Evolutionary conservation across 2,888 invertebrate genomes (phyloP), one percentile per base, ranked within the genome.

Genomic region (Ceraclea dissimilis): DNA sequence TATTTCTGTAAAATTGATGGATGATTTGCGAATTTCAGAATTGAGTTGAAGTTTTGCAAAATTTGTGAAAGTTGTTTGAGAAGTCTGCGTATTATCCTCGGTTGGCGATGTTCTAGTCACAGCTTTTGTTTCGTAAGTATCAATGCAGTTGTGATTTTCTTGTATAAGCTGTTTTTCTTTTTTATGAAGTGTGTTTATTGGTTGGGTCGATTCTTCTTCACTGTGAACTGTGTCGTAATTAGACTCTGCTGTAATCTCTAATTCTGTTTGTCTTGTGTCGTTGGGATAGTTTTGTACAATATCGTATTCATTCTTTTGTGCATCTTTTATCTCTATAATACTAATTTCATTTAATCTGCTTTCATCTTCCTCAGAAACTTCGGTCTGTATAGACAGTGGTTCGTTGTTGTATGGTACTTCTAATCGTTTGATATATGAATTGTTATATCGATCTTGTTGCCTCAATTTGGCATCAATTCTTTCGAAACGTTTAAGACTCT

Each of bases 401-500:
- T 75, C 72, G 66, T 69, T 65, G 58, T 66, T 67, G 52, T 67
- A 67, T 52, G 66, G 67, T 53, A 56, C 43, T 16, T 52, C 54
- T 17, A 60, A 54, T 13, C 57, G 50, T 54, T 58, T 51, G 16
- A 52, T 56, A 34, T 56, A 52, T 17, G 17, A 17, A 22, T 18
- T 49, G 18, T 55, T 47, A 43, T 34, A 49, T 34, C 57, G 49
- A 16, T 57, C 60, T 33, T 57, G 54, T 22, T 58, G 77, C 34
- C 86, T 73, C 54, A 86, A 69, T 67, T 86, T 85, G 56, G 82
- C 81, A 68, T 87, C 86, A 64, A 86, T 86, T 63, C 81, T 80
- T 67, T 86, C 86, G 57, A 83, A 85, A 66, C 83, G 84, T 64
- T 83, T 79, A 59, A 86, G 75, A 66, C 83, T 84, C 67, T 84